Percentiles rank a stretch among this genome's conserved stretches.
These are phyloP conservation scores for Aphelocoma californica DNA, from an alignment of 2,797 vertebrate species.

Conservation along the genomic window DNA sequence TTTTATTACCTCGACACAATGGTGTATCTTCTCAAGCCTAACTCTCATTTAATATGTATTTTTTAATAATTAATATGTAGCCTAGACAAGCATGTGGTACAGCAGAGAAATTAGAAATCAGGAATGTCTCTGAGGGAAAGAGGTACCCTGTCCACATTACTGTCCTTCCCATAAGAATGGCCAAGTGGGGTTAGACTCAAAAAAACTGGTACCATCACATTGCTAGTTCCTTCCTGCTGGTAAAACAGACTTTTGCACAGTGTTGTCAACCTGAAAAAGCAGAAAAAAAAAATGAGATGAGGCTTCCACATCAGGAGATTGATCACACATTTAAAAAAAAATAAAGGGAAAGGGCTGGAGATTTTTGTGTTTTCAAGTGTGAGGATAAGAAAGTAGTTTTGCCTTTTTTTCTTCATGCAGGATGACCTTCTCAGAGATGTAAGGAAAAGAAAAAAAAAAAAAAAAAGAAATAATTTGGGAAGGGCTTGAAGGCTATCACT, in stretches of 20 bases:
- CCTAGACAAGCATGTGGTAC: not conserved
- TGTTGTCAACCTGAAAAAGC: not conserved
- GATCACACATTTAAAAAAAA: accelerated
- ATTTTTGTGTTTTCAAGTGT: not conserved
- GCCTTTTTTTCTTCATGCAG: not conserved
- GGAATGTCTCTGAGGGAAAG: not conserved
- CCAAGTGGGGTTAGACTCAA: not conserved
- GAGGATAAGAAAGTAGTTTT: not conserved
- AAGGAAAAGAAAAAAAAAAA: not conserved
- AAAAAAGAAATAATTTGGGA: not conserved
- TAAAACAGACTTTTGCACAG: not conserved
- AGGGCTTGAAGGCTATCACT: not conserved
- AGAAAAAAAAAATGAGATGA: not conserved
- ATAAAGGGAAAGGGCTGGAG: accelerated
- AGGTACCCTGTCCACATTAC: not conserved
- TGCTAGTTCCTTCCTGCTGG: not conserved
- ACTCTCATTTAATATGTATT: not conserved
- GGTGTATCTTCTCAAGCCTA: not conserved
- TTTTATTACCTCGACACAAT: not conserved
- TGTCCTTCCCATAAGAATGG: not conserved
- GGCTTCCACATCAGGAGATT: not conserved
- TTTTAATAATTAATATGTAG: conserved; percentile 30
- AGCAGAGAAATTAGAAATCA: not conserved
- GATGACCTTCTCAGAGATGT: not conserved
- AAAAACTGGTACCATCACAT: not conserved